A percentile compares a stretch with the other conserved stretches of the same genome.
phyloP scores from a whole-genome alignment of 1,140 invertebrate species.

The Drosophila punjabiensis region DNA sequence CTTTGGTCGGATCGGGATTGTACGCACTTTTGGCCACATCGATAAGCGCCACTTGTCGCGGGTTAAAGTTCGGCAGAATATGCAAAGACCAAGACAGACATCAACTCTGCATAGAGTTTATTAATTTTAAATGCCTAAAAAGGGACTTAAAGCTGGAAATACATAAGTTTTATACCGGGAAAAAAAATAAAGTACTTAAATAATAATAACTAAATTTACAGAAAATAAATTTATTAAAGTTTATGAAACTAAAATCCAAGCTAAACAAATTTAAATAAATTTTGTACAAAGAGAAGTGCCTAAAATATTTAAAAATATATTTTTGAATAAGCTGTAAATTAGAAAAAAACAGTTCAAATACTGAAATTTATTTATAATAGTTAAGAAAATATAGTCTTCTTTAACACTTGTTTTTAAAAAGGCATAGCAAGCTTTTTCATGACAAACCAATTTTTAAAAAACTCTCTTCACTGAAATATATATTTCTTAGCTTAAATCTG shows the following conservation, averaged over 20 bases:
- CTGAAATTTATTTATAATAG: not conserved
- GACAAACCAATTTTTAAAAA: too few species aligned
- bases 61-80: conserved; percentile 31
- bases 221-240: not conserved
- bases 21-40: conserved; percentile 48
- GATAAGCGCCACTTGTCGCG: conserved; percentile 63
- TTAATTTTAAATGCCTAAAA: too few species aligned
- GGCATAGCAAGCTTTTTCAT: too few species aligned
- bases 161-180: not conserved
- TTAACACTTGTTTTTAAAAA: too few species aligned
- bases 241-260: fast-evolving
- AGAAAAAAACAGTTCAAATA: not conserved
- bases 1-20: conserved; percentile 22
- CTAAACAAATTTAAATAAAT: not conserved
- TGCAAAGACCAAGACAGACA: not conserved
- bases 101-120: not conserved
- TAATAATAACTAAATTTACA: not conserved
- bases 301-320: not conserved
- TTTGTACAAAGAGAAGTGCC: too few species aligned
- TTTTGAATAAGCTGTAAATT: not conserved
- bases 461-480: too few species aligned
- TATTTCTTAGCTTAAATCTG: not conserved
- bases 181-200: not conserved
- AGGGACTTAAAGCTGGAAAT: not conserved
- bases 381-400: too few species aligned